Conservation (phyloP, 2,888 invertebrate genomes). For the Nebria salina region DNA sequence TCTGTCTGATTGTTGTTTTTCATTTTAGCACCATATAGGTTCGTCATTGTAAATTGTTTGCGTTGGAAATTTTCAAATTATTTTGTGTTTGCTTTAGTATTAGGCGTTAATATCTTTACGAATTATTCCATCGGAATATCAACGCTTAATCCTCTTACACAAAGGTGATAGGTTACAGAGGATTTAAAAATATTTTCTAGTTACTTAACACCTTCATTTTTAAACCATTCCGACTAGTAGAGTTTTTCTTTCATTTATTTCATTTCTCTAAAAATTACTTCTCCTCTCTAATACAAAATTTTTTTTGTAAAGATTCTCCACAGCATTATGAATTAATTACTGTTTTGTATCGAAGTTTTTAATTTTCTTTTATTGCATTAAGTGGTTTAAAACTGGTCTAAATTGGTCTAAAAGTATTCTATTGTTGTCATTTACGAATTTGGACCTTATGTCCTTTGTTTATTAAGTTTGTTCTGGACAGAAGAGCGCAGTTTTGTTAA, state of each 20-base stretch:
- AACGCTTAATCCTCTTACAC: background rate
- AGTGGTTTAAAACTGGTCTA: background rate
- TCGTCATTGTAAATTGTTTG: background rate
- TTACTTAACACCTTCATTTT: background rate
- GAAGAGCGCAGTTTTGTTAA: background rate
- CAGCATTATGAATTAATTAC: too few species aligned
- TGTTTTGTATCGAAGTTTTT: too few species aligned
- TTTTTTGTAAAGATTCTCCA: too few species aligned
- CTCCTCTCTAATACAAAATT: too few species aligned
- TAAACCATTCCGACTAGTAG: too few species aligned
- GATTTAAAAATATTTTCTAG: background rate
- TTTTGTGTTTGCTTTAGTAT: background rate
- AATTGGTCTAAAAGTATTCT: background rate
- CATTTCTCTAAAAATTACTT: too few species aligned
- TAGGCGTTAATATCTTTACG: background rate
- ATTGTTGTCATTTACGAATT: background rate
- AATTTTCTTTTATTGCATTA: too few species aligned
- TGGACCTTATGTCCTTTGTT: background rate
- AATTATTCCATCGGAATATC: background rate
- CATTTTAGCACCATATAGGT: background rate
- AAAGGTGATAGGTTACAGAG: background rate
- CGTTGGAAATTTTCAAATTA: background rate
- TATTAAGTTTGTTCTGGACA: too few species aligned
- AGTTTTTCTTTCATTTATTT: too few species aligned
- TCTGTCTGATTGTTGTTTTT: slow-evolving; percentile 13